Evolutionary conservation across 1,140 invertebrate genomes (phyloP), one percentile per base, ranked within the genome.

Genomic region (Tetragnatha versicolor): DNA sequence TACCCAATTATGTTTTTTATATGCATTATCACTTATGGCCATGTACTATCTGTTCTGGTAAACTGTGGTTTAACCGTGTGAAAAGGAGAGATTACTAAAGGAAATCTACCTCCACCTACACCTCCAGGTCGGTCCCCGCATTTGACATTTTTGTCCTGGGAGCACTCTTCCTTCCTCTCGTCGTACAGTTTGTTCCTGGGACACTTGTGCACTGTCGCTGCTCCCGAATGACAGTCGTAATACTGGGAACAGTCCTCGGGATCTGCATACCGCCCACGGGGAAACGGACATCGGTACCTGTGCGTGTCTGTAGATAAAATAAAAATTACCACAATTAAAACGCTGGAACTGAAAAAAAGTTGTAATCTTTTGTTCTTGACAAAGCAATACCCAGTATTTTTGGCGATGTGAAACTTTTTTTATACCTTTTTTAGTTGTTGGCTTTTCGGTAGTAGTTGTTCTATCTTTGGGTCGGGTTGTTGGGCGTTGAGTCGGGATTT

Each of bases 71-170:
- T n/a, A n/a, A n/a, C n/a, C n/a, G n/a, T n/a, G n/a, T n/a, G n/a
- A n/a, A n/a, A n/a, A n/a, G n/a, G n/a, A n/a, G n/a, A n/a, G n/a
- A n/a, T n/a, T n/a, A n/a, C n/a, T n/a, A n/a, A n/a, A n/a, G n/a
- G n/a, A n/a, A n/a, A n/a, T n/a, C n/a, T 31, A 73, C 53, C 53
- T 12, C 7, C 37, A 12, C 35, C 69, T 12, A 60, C 29, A 42
- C 69, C 69, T 37, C 51, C 69, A 2, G 69, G 69, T 60, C 69
- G 29, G 39, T 73, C 37, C 0, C 69, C 69, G 29, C 69, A 73
- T 27, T 35, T 72, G 17, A 73, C 69, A 14, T 25, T 25, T 4
- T 39, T 60, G 37, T 58, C 53, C 14, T 60, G 17, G 14, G 29
- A 3, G 10, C 69, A 73, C n/a, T 58, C 27, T 9, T 73, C 69